Percentiles rank a stretch among this genome's conserved stretches.
phyloP scores from a whole-genome alignment of 2,113 vertebrate genomes.

The Lichenostomus cassidix region DNA sequence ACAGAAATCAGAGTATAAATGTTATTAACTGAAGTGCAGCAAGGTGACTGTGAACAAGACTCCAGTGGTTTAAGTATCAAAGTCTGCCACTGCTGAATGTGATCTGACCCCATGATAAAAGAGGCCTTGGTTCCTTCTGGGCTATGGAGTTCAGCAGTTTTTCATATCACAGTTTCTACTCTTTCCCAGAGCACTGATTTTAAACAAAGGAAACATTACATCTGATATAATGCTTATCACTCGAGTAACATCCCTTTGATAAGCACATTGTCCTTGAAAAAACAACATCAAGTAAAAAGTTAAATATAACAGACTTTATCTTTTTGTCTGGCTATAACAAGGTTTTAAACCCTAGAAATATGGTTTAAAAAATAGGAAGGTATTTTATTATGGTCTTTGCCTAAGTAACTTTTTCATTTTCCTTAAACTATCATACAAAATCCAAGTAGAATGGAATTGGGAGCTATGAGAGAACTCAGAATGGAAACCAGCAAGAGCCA shows the following conservation, averaged over 20 bases:
- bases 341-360: not conserved
- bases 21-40: not conserved
- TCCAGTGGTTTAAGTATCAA: slow-evolving; percentile 18
- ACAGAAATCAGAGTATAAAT: slow-evolving; percentile 14
- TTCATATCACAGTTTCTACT: slow-evolving; percentile 16
- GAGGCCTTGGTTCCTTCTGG: not conserved
- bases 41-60: not conserved
- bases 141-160: not conserved
- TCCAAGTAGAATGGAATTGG: not conserved
- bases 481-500: not conserved
- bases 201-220: not conserved
- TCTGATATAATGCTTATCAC: not conserved
- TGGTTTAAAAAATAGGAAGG: not conserved
- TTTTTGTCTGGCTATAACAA: not conserved
- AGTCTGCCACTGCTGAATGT: not conserved
- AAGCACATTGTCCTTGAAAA: not conserved
- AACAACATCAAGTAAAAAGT: not conserved
- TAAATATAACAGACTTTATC: not conserved
- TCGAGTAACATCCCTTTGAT: not conserved
- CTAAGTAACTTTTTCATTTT: not conserved
- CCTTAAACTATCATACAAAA: not conserved
- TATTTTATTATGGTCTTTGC: too few species aligned
- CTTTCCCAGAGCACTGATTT: not conserved
- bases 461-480: not conserved
- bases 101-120: slow-evolving; percentile 22